Evolutionary conservation across 2,888 invertebrate genomes (phyloP).

Genomic region (Caenorhabditis uteleia): DNA sequence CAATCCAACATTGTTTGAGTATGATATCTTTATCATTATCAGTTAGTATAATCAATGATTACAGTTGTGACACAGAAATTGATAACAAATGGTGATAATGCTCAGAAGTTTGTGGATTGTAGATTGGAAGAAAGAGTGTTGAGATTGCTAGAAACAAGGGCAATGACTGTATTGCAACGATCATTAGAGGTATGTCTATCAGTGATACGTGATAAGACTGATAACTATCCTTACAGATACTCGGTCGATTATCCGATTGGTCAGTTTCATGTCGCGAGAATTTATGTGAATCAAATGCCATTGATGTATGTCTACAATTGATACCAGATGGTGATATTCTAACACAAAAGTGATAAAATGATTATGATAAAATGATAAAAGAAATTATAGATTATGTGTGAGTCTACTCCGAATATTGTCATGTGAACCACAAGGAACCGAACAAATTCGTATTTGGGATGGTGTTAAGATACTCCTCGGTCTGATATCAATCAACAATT

Average conservation of each 20-base stretch:
- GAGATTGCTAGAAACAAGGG: conserved; percentile 17
- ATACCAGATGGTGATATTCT: conserved; percentile 51
- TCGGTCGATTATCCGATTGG: conserved; percentile 49
- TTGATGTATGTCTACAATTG: conserved; percentile 52
- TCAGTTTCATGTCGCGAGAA: conserved; percentile 37
- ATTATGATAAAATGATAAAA: neutral
- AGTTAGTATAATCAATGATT: neutral
- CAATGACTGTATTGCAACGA: conserved; percentile 41
- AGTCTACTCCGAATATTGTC: conserved; percentile 54
- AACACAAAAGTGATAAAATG: conserved; percentile 52
- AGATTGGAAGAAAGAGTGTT: conserved; percentile 24
- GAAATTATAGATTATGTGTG: conserved; percentile 35
- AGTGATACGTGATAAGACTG: neutral
- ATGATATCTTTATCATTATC: neutral
- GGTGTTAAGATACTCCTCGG: conserved; percentile 62
- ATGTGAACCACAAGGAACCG: conserved; percentile 52
- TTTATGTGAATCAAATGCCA: conserved; percentile 50
- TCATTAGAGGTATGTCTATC: conserved; percentile 29
- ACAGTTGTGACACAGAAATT: conserved; percentile 42
- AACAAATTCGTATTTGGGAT: conserved; percentile 57
- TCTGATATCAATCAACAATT: conserved; percentile 70
- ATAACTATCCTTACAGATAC: conserved; percentile 17
- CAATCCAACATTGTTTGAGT: conserved; percentile 29
- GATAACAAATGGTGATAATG: conserved; percentile 28
- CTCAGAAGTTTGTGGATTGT: conserved; percentile 35